These are phyloP conservation scores for Theristicus caerulescens DNA, from an alignment of 2,113 vertebrate genomes.

Conservation along the genomic window DNA sequence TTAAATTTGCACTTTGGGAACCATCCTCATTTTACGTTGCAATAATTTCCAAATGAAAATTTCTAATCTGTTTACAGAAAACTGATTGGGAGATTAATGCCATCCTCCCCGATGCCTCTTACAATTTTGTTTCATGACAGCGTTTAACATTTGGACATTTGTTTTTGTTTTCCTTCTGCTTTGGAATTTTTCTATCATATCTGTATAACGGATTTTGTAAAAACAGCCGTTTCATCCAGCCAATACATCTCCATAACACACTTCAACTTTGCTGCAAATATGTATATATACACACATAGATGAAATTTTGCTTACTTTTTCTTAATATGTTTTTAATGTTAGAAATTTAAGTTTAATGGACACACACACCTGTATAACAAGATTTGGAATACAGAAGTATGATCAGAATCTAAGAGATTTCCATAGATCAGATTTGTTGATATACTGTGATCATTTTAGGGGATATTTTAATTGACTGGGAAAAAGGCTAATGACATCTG, in stretches of 20 bases:
- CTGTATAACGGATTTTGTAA: background rate
- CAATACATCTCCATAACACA: background rate
- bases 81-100: background rate
- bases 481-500: background rate
- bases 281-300: background rate
- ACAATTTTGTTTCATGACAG: background rate
- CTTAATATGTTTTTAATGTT: background rate
- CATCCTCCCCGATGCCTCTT: accelerated
- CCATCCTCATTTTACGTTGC: background rate
- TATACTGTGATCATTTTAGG: background rate
- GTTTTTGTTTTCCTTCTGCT: background rate
- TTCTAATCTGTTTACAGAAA: background rate
- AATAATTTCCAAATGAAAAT: background rate
- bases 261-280: background rate
- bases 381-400: background rate
- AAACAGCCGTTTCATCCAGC: background rate
- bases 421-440: background rate
- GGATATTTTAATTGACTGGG: background rate
- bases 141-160: background rate
- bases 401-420: background rate
- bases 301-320: background rate
- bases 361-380: background rate
- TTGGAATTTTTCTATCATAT: background rate
- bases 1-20: background rate
- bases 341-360: background rate